Conservation (phyloP, 2,888 invertebrate genomes). For the Pherbina coryleti region DNA sequence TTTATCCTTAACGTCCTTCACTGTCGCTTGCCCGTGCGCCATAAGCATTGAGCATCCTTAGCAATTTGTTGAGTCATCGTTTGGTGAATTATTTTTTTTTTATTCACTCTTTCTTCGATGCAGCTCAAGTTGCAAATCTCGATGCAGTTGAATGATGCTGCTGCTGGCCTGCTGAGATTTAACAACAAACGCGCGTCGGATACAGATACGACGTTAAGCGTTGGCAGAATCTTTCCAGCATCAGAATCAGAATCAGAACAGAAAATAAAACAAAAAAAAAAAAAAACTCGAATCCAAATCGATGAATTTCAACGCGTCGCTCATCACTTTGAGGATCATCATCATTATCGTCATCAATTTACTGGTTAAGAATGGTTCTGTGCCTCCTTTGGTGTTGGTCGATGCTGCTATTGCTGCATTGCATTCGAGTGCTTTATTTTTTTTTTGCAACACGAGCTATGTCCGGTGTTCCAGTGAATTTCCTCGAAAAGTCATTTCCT, state of each 20-base stretch:
- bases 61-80: conserved; percentile 29
- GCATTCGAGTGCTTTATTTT: background rate
- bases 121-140: conserved; percentile 8
- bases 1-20: background rate
- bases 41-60: background rate
- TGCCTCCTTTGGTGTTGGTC: background rate
- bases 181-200: background rate
- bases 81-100: background rate
- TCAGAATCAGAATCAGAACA: background rate
- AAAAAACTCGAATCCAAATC: background rate
- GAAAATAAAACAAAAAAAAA: background rate
- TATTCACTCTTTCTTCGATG: background rate
- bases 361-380: background rate
- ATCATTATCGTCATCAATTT: background rate
- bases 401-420: background rate
- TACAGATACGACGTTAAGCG: background rate
- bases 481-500: conserved; percentile 20
- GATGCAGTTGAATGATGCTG: background rate
- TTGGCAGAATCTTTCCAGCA: background rate
- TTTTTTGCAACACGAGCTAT: background rate
- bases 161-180: background rate
- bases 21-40: background rate
- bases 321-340: conserved; percentile 29
- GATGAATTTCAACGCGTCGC: conserved; percentile 3
- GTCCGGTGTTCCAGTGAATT: background rate